phyloP scores from a whole-genome alignment of 2,113 vertebrate species.

The Callopanchax toddi region DNA sequence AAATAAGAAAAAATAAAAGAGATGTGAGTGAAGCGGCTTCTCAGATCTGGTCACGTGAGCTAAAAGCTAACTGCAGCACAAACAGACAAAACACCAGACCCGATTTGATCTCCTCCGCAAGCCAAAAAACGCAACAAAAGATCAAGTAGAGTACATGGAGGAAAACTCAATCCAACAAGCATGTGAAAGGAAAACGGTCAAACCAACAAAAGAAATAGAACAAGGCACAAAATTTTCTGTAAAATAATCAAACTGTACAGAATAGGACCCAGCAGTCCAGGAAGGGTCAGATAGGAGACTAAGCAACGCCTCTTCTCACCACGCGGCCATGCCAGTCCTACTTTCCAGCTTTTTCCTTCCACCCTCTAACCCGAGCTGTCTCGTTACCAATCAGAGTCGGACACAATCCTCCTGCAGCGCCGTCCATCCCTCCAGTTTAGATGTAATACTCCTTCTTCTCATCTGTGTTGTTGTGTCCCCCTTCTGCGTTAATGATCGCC shows the following conservation, averaged over 20 bases:
- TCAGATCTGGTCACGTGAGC: conserved; percentile 55
- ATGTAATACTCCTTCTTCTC: conserved; percentile 99
- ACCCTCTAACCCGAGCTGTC: conserved; percentile 42
- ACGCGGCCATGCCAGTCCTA: conserved; percentile 82
- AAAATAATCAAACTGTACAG: conserved; percentile 92
- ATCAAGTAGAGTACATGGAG: conserved; percentile 48
- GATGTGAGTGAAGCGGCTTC: conserved; percentile 26
- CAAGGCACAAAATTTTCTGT: conserved; percentile 99
- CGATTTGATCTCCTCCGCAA: conserved; percentile 58
- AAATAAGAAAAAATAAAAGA: conserved; percentile 1
- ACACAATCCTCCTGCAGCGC: conserved; percentile 56
- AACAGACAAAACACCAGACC: conserved; percentile 57
- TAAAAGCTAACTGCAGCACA: conserved; percentile 63
- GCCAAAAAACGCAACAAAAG: conserved; percentile 60
- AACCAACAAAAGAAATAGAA: conserved; percentile 84
- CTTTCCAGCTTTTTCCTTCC: conserved; percentile 54
- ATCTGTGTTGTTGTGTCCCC: conserved; percentile 97
- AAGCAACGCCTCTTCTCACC: conserved; percentile 80
- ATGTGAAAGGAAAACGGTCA: conserved; percentile 72
- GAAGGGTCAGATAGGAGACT: conserved; percentile 90
- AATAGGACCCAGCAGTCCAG: conserved; percentile 83
- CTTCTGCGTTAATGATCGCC: conserved; percentile 99
- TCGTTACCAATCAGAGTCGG: conserved; percentile 54
- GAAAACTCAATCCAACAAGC: conserved; percentile 70
- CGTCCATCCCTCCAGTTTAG: conserved; percentile 79